phyloP scores from a whole-genome alignment of 2,113 vertebrate genomes.

The Hucho hucho region DNA sequence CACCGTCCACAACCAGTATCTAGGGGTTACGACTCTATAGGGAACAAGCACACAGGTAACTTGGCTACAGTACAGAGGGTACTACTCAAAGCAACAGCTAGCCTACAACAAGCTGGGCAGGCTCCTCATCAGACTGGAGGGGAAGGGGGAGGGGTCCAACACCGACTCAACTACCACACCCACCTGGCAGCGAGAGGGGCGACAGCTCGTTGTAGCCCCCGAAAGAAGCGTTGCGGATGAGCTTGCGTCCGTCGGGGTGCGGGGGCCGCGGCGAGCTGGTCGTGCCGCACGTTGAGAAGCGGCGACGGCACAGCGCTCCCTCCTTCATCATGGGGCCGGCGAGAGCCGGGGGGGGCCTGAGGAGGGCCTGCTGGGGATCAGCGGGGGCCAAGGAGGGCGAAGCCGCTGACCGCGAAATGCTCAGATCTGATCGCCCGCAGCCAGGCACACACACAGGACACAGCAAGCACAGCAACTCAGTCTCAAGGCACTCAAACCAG shows the following conservation, averaged over 20 bases:
- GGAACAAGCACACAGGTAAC: no score
- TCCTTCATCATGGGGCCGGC: conserved; percentile 86
- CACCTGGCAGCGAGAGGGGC: conserved; percentile 87
- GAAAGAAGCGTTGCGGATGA: conserved; percentile 96
- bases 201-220: conserved; percentile 94
- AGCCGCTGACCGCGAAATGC: conserved; percentile 10
- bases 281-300: conserved; percentile 90
- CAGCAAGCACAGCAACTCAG: conserved; percentile 41
- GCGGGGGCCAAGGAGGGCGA: conserved; percentile 2
- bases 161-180: conserved; percentile 55
- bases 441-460: conserved; percentile 14
- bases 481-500: conserved; percentile 22
- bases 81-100: no score
- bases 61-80: no score
- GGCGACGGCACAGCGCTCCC: conserved; percentile 83
- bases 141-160: neutral
- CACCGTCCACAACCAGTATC: neutral
- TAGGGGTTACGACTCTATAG: neutral
- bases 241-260: conserved; percentile 88
- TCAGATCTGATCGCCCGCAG: conserved; percentile 57
- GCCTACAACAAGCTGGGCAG: neutral
- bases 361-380: neutral
- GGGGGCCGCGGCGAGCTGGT: conserved; percentile 80
- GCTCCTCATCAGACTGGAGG: no score
- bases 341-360: conserved; percentile 30